These are phyloP conservation scores for Drosophila nebulosa DNA, from an alignment of 1,140 invertebrate species.

Conservation along the genomic window DNA sequence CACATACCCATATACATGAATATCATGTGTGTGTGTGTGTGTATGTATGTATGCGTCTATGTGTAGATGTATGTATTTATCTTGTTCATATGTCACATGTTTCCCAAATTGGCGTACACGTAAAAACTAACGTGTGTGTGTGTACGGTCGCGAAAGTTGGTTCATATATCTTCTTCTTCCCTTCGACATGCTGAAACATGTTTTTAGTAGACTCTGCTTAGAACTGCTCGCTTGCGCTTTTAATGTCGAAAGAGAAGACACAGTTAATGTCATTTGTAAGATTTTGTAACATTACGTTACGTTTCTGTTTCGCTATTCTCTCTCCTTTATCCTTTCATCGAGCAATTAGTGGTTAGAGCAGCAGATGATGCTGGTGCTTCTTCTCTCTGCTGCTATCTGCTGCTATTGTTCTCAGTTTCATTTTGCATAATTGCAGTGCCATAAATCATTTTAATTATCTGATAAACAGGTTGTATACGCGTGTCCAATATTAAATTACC, in stretches of 20 bases:
- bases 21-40: neutral
- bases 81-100: neutral
- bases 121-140: neutral
- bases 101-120: neutral
- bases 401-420: neutral
- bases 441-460: constrained; percentile 69
- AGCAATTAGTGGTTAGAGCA: neutral
- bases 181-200: neutral
- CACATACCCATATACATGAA: neutral
- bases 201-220: neutral
- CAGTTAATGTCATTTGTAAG: neutral
- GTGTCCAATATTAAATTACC: constrained; percentile 20
- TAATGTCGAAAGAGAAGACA: neutral
- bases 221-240: no score
- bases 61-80: no score
- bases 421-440: constrained; percentile 27
- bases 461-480: constrained; percentile 55
- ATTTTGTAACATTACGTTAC: neutral
- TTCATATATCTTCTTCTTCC: neutral
- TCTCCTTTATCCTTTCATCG: neutral
- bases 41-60: neutral
- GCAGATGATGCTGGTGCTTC: neutral
- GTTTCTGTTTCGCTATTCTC: neutral
- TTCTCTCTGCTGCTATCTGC: neutral
- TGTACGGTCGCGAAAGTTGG: neutral